Base-by-base conservation (phyloP, 2,113 vertebrate species). In the Leucoraja erinaceus region DNA sequence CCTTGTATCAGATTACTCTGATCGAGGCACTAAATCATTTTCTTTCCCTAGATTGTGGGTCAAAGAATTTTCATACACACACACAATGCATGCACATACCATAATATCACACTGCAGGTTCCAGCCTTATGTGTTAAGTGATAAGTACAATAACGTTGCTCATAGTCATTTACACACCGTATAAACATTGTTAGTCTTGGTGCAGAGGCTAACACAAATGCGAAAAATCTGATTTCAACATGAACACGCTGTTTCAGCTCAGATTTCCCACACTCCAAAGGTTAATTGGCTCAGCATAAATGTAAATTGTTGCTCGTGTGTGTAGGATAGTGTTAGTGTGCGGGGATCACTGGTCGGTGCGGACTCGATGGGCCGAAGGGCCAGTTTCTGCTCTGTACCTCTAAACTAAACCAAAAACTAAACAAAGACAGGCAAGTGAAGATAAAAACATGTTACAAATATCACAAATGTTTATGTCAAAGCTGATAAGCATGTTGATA, bases 171-270 rank as follows among this genome's bases (percentile, higher is more conserved):
- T 88, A 88, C 83, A 33, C 31, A 5, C 56, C 63, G 31, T 66
- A 88, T 63, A 88, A 88, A 88, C 83, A 88, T 66, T 12, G 83
- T 88, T 88, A 88, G 31, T 63, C 28, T 31, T 61, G 81, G 20
- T 63, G 83, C 56, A 63, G 63, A 88, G 59, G 31, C 59, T 31
- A 88, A 88, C 59, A 88, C 70, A 88, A 86, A 88, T 0, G 28
- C 9, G 7, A n/a, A 86, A 61, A 86, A 61, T 8, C 2, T 77
- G 59, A 88, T 66, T 31, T n/a, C 59, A 88, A 88, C 59, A 63
- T 31, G 28, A 63, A n/a, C 83, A 88, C 18, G 83, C 83, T 63
- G 83, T 66, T 63, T 8, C 59, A 61, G 59, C 59, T 88, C 83
- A 61, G 83, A n/a, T 18, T 31, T 61, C 14, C n/a, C 38, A 47